Base-by-base conservation (phyloP, 1,140 invertebrate species). In the Chelonus insularis region DNA sequence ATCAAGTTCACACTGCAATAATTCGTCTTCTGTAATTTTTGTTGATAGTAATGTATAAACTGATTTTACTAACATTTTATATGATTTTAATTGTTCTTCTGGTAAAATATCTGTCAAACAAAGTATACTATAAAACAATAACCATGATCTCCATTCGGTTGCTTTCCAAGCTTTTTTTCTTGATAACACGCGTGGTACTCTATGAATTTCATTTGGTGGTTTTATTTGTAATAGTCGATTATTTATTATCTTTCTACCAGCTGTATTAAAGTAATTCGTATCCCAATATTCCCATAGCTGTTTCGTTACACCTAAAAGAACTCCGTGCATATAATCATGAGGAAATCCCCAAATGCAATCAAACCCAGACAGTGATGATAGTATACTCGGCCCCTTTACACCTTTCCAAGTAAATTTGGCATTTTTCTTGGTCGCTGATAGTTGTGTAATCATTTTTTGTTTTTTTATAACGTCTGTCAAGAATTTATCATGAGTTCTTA, bases 271-370 rank as follows among this genome's bases (percentile, higher is more conserved):
- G 32, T 50, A 18, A 16, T 16, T 14, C 7, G n/a, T 43, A 12
- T 7, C 16, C 39, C 39, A 52, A 43, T 56, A 11, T 21, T 50
- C 43, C 68, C 66, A 72, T 2, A 72, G 6, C 29, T 68, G 66
- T 21, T 41, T 20, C 32, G 41, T 32, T 34, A 68, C 64, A 2
- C 68, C 68, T 8, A 69, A 39, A 3, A 67, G 41, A 29, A 62
- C 16, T 37, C 47, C 60, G 45, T 72, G 66, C 67, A 72, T 66
- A 50, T 70, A 70, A 29, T 72, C 71, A 4, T 50, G 21, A 6
- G 62, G 57, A n/a, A 67, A 69, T 18, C 63, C 62, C 58, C 61
- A 63, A 36, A 70, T 32, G 20, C 57, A 60, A 58, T 70, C 65
- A 62, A 72, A 68, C 37, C 56, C 32, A 7, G 50, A 20, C 6